Percentiles rank a stretch among this genome's conserved stretches.
phyloP scores from a whole-genome alignment of 2,888 invertebrate species.

The Flabesymbios commensalis region DNA sequence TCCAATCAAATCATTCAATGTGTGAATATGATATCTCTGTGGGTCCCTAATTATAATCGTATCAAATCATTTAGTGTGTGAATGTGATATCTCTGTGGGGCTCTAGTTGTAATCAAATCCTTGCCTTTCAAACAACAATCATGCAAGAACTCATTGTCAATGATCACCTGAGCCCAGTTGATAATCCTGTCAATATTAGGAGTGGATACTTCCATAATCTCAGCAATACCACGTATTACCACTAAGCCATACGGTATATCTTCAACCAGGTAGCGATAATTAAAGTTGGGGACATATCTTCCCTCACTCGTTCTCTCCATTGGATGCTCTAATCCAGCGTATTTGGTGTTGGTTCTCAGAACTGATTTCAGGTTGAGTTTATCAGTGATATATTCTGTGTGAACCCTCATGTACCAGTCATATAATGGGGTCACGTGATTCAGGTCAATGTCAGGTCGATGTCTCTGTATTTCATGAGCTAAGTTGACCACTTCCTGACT shows the following conservation, averaged over 20 bases:
- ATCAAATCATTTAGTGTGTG: constrained; percentile 36
- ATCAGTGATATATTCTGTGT: constrained; percentile 40
- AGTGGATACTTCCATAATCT: constrained; percentile 29
- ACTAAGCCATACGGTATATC: constrained; percentile 46
- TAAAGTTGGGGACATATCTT: neutral
- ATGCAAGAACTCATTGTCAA: constrained; percentile 42
- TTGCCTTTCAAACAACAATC: constrained; percentile 42
- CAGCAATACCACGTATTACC: constrained; percentile 44
- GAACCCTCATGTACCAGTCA: constrained; percentile 40
- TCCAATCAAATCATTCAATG: too few species aligned
- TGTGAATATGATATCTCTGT: too few species aligned
- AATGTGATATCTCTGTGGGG: constrained; percentile 45
- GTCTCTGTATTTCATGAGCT: constrained; percentile 26
- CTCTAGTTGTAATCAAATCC: constrained; percentile 40
- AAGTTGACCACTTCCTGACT: constrained; percentile 43
- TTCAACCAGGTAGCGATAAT: constrained; percentile 42
- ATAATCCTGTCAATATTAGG: constrained; percentile 41
- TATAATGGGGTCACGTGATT: constrained; percentile 10
- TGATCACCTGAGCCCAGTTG: constrained; percentile 44
- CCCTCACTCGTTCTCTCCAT: constrained; percentile 21
- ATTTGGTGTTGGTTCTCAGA: constrained; percentile 40
- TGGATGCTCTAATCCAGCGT: constrained; percentile 40
- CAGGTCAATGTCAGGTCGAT: constrained; percentile 9
- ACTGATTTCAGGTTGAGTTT: constrained; percentile 33
- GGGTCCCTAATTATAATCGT: too few species aligned